Conservation (phyloP, 2,113 vertebrate species). For the Podilymbus podiceps region DNA sequence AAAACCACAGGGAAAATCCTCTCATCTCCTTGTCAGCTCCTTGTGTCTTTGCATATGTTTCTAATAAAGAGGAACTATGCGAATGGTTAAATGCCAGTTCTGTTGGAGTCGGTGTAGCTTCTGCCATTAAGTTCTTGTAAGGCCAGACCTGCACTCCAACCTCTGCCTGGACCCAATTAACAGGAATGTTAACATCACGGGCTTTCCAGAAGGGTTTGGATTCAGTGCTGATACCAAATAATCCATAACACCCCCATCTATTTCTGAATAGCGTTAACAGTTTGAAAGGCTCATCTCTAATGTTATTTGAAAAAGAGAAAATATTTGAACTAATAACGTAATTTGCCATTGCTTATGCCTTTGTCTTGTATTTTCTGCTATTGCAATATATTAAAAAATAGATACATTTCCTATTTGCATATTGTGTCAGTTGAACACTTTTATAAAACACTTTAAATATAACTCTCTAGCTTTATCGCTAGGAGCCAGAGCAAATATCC, state of each 20-base stretch:
- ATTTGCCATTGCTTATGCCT: not conserved
- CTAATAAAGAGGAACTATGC: not conserved
- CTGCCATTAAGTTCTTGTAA: not conserved
- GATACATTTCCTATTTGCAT: not conserved
- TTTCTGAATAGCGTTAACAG: not conserved
- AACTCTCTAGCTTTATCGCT: not conserved
- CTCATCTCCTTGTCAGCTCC: not conserved
- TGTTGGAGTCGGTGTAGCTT: not conserved
- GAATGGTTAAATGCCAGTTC: not conserved
- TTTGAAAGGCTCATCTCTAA: not conserved
- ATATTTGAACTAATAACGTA: not conserved
- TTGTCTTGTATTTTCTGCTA: not conserved
- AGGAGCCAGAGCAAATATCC: not conserved
- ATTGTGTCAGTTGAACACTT: not conserved
- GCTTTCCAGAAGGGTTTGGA: not conserved
- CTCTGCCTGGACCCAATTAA: not conserved
- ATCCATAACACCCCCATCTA: not conserved
- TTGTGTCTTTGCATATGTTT: not conserved
- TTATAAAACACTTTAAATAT: not conserved
- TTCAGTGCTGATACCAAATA: not conserved
- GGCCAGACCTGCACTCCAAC: not conserved
- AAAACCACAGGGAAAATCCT: not conserved
- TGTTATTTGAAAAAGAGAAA: not conserved
- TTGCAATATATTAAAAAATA: not conserved
- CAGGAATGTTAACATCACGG: not conserved